phyloP scores from a whole-genome alignment of 2,797 vertebrate species.

The Sparidentex hasta region DNA sequence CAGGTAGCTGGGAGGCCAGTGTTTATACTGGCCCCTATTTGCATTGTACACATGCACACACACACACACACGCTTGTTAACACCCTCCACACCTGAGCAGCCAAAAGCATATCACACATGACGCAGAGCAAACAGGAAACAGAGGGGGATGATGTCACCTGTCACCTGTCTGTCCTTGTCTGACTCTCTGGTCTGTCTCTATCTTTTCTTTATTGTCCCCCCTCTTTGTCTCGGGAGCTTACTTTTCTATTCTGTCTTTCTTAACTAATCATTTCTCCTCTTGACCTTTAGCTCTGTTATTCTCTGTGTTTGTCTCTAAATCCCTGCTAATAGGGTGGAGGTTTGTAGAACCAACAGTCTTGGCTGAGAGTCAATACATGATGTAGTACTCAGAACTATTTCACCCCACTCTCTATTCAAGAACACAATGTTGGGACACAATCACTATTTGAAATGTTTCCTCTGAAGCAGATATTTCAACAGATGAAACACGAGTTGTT shows the following conservation, averaged over 20 bases:
- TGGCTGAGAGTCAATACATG: slow-evolving; percentile 34
- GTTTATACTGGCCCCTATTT: slow-evolving; percentile 45
- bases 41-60: slow-evolving; percentile 8
- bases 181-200: neutral
- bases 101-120: slow-evolving; percentile 15
- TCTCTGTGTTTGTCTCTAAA: slow-evolving; percentile 13
- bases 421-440: neutral
- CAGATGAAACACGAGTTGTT: neutral
- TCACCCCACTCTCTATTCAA: neutral
- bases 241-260: neutral
- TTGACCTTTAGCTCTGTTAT: neutral
- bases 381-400: slow-evolving; percentile 20
- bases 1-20: slow-evolving; percentile 28
- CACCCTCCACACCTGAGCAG: slow-evolving; percentile 49
- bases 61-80: slow-evolving; percentile 25
- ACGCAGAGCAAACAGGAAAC: slow-evolving; percentile 31
- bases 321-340: slow-evolving; percentile 31
- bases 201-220: neutral
- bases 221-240: neutral
- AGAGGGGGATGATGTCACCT: slow-evolving; percentile 38
- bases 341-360: slow-evolving; percentile 22
- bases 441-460: neutral
- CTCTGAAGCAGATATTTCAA: slow-evolving; percentile 2
- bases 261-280: neutral
- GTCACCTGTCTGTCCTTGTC: neutral